phyloP scores from a whole-genome alignment of 2,888 invertebrate species.

The Sylvicola cinctus region DNA sequence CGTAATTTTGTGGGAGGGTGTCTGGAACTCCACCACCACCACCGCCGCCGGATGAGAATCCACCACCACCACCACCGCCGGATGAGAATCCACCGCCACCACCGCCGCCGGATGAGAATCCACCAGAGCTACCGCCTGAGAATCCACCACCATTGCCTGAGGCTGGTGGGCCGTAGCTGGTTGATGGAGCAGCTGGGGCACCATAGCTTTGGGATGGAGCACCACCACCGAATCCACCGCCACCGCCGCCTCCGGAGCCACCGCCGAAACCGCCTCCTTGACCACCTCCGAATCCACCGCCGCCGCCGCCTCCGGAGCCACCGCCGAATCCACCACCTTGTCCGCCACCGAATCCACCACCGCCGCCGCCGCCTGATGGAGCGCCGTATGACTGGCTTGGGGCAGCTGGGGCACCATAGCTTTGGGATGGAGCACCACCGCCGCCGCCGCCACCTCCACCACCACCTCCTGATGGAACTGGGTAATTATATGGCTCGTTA shows the following conservation, averaged over 20 bases:
- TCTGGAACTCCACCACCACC: slow-evolving; percentile 25
- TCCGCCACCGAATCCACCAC: slow-evolving; percentile 1
- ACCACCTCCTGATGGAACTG: slow-evolving; percentile 10
- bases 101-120: slow-evolving; percentile 19
- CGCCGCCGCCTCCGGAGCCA: slow-evolving; percentile 12
- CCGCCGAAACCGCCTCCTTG: background rate
- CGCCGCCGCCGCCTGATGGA: slow-evolving; percentile 4
- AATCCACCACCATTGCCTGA: slow-evolving; percentile 12
- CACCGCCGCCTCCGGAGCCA: background rate
- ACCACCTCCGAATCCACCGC: too few species aligned
- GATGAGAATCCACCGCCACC: slow-evolving; percentile 20
- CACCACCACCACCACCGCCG: slow-evolving; percentile 14
- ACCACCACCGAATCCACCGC: slow-evolving; percentile 6
- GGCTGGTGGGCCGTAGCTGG: slow-evolving; percentile 28
- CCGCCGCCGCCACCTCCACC: slow-evolving; percentile 13
- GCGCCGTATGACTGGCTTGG: slow-evolving; percentile 6
- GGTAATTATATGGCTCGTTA: too few species aligned
- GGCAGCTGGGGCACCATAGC: slow-evolving; percentile 25
- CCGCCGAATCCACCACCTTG: slow-evolving; percentile 9
- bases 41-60: slow-evolving; percentile 26
- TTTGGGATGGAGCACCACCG: slow-evolving; percentile 25
- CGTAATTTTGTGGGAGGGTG: slow-evolving; percentile 45
- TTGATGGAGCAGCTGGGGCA: slow-evolving; percentile 16
- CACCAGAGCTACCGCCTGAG: slow-evolving; percentile 11
- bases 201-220: slow-evolving; percentile 1